Percentiles rank a stretch among this genome's conserved stretches.
Conservation (phyloP, 2,113 vertebrate genomes). For the Helogale parvula region DNA sequence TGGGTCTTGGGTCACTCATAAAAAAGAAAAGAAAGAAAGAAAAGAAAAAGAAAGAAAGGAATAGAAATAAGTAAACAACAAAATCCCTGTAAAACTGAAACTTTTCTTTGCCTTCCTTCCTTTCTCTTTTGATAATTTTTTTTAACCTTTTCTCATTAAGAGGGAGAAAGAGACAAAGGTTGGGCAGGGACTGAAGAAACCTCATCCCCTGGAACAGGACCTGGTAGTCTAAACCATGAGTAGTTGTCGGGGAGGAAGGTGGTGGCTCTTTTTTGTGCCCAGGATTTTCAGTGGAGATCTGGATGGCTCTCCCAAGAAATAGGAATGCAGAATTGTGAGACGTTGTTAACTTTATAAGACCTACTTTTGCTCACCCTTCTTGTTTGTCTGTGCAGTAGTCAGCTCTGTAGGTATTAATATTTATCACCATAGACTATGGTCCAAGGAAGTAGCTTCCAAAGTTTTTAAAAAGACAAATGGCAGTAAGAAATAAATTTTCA, state of each 20-base stretch:
- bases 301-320: not conserved
- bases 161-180: not conserved
- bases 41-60: not conserved
- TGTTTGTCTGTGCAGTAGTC: not conserved
- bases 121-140: constrained; percentile 55
- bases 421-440: not conserved
- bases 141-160: constrained; percentile 64
- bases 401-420: not conserved
- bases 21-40: not conserved
- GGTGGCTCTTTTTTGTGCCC: not conserved
- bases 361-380: not conserved
- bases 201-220: not conserved
- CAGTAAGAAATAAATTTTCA: not conserved
- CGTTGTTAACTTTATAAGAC: not conserved
- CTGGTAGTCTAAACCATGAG: not conserved
- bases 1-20: not conserved
- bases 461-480: not conserved
- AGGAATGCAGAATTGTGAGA: not conserved
- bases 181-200: not conserved
- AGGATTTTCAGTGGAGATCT: not conserved
- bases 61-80: not conserved
- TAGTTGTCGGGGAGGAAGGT: not conserved
- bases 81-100: not conserved
- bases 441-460: not conserved
- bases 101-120: constrained; percentile 34